These are phyloP conservation scores for Gymnoscopelus braueri DNA, from an alignment of 2,797 vertebrate species.

Conservation along the genomic window DNA sequence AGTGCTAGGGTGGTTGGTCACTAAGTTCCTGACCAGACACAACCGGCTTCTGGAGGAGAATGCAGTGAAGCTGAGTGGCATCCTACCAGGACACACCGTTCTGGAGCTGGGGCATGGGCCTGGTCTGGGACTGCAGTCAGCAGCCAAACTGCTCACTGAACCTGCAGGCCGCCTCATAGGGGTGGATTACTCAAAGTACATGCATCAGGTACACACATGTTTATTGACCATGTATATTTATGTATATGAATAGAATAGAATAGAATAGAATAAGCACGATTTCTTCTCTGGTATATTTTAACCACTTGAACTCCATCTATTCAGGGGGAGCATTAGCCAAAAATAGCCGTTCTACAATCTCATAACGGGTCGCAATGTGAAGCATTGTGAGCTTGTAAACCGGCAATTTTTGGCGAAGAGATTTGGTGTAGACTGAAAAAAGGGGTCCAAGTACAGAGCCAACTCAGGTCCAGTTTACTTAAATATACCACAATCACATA, in stretches of 20 bases:
- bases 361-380: too few relatives aligned
- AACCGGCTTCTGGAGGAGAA: conserved; percentile 71
- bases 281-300: neutral
- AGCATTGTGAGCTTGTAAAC: too few relatives aligned
- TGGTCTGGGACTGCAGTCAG: conserved; percentile 71
- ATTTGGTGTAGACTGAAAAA: too few relatives aligned
- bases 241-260: neutral
- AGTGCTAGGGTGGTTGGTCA: conserved; percentile 71
- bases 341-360: too few relatives aligned
- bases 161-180: conserved; percentile 75
- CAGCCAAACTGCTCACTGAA: conserved; percentile 64
- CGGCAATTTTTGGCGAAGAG: too few relatives aligned
- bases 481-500: too few relatives aligned
- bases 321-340: too few relatives aligned
- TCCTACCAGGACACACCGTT: conserved; percentile 72
- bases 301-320: too few relatives aligned
- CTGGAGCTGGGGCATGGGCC: conserved; percentile 80
- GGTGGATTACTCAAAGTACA: conserved; percentile 82
- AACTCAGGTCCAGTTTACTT: too few relatives aligned
- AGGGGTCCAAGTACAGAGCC: too few relatives aligned
- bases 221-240: too few relatives aligned
- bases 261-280: neutral
- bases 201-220: conserved; percentile 65
- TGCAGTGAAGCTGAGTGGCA: conserved; percentile 67
- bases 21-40: conserved; percentile 50